These are phyloP conservation scores for Cancer borealis DNA, from an alignment of 2,888 invertebrate species.

Conservation along the genomic window DNA sequence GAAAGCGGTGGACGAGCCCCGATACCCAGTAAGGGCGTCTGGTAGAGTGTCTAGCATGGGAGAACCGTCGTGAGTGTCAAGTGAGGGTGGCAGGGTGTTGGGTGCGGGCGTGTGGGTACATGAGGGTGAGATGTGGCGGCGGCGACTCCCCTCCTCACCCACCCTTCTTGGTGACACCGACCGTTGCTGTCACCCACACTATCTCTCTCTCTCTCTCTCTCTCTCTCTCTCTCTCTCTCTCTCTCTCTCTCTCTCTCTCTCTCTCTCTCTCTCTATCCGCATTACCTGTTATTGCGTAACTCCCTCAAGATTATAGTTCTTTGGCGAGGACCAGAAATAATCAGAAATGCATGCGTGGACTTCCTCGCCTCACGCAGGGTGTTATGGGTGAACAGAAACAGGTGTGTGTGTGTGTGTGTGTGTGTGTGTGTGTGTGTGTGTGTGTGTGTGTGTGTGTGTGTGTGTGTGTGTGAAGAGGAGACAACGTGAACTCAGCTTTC, in stretches of 20 bases:
- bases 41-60: neutral
- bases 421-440: slow-evolving; percentile 55
- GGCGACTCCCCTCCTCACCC: neutral
- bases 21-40: neutral
- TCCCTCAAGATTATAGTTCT: neutral
- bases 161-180: slow-evolving; percentile 2
- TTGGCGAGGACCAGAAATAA: neutral
- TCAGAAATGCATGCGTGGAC: neutral
- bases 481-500: neutral
- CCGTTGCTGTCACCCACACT: neutral
- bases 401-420: slow-evolving; percentile 60
- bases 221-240: slow-evolving; percentile 58
- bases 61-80: neutral
- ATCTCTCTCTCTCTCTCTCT: slow-evolving; percentile 25
- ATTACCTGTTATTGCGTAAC: neutral
- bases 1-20: neutral
- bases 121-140: slow-evolving; percentile 25
- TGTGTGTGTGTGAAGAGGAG: slow-evolving; percentile 39
- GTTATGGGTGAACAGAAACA: neutral
- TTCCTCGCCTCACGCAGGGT: neutral
- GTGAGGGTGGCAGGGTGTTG: neutral
- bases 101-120: slow-evolving; percentile 22
- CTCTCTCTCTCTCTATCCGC: neutral
- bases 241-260: slow-evolving; percentile 36
- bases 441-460: slow-evolving; percentile 47